These are phyloP conservation scores for Latrodectus elegans DNA, from an alignment of 2,888 invertebrate genomes.

Conservation along the genomic window DNA sequence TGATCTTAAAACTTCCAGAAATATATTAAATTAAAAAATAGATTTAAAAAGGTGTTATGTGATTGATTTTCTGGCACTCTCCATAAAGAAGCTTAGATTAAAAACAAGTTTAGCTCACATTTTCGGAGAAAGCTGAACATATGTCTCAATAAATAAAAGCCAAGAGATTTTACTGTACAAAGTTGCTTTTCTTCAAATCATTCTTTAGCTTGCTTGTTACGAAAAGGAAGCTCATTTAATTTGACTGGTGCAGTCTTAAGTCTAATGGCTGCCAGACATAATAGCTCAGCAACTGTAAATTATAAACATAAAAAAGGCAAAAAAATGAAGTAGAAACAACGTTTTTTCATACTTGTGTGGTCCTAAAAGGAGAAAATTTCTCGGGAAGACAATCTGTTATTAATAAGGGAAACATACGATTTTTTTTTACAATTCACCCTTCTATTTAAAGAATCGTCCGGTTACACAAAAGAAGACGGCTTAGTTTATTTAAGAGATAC, in stretches of 20 bases:
- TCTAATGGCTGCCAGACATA: constrained; percentile 45
- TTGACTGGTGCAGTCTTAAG: neutral
- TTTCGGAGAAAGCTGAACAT: too few relatives aligned
- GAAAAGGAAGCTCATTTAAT: constrained; percentile 35
- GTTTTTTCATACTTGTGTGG: constrained; percentile 50
- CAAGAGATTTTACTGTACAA: neutral
- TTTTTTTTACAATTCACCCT: constrained; percentile 2
- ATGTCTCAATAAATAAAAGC: too few relatives aligned
- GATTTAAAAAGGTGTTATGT: too few relatives aligned
- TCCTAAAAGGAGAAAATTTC: constrained; percentile 25
- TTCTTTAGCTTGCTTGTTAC: constrained; percentile 14
- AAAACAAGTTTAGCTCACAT: too few relatives aligned
- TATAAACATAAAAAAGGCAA: constrained; percentile 2
- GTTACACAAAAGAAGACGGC: constrained; percentile 51
- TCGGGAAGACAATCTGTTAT: constrained; percentile 38
- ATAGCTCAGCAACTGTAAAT: constrained; percentile 13
- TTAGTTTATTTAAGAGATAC: constrained; percentile 30
- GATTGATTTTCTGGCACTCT: too few relatives aligned
- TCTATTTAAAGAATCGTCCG: constrained; percentile 41
- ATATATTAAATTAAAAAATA: too few relatives aligned
- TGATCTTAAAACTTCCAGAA: too few relatives aligned
- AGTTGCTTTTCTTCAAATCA: neutral
- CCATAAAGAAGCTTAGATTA: too few relatives aligned
- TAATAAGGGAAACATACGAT: constrained; percentile 15
- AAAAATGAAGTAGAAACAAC: constrained; percentile 16